Evolutionary conservation across 2,113 vertebrate genomes (phyloP), one percentile per base, ranked within the genome.

Genomic region (Setophaga kirtlandii): DNA sequence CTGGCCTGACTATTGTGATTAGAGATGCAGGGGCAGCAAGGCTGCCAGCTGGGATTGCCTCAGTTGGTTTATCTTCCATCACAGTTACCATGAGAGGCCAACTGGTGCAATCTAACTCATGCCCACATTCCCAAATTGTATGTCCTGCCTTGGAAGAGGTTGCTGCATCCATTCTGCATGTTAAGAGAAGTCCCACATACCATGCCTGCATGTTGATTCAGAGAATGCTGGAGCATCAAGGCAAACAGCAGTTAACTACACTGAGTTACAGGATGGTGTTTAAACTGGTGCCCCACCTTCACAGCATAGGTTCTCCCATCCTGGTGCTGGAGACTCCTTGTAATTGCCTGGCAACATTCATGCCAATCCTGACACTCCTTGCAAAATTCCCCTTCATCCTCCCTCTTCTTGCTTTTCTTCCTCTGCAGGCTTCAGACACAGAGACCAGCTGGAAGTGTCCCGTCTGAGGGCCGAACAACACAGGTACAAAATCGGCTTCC

Each of bases 341-440:
- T 65, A 52, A 58, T 65, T 65, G 19, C 25, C 74, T 62, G 50
- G 46, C n/a, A 73, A 16, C 33, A 21, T n/a, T 59, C 37, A 35
- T 6, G 22, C 19, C 71, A 77, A 28, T 35, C 21, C 59, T 83
- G 28, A 27, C 55, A 42, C 37, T 39, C 37, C 42, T 39, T 81
- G 27, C 28, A 90, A 85, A 79, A 67, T 56, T 77, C 22, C 12
- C 15, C 7, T 87, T 94, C 37, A 65, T 77, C 15, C 10, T 49
- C 41, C 18, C 37, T 80, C 28, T 33, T 56, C 31, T 56, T 39
- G 37, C 31, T 87, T 88, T 70, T 81, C 64, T 96, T 47, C 20
- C 20, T 83, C 49, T 93, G 35, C 97, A 99, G 99, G 97, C 97
- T 97, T 76, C 98, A 97, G 91, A 92, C 96, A 42, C 97, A 98